Evolutionary conservation across 2,113 vertebrate species (phyloP).

Genomic region (Hippocampus abdominalis): DNA sequence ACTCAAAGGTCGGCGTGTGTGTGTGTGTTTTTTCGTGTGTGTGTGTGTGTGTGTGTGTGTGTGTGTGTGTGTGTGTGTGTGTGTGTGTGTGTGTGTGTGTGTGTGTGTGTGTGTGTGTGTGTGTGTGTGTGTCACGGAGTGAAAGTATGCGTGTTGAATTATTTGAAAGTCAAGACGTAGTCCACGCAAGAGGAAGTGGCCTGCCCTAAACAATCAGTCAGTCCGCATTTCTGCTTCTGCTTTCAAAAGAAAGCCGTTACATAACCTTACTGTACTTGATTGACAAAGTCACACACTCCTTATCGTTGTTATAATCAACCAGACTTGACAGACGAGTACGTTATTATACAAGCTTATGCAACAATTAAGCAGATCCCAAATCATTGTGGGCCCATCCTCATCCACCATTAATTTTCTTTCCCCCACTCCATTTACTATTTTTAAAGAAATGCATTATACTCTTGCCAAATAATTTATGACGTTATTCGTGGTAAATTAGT

Average conservation of each 20-base stretch:
- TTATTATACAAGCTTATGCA: not conserved
- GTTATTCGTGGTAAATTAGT: too few relatives aligned
- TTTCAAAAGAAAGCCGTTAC: not conserved
- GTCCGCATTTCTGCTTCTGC: not conserved
- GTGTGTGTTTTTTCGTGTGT: too few relatives aligned
- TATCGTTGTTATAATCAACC: not conserved
- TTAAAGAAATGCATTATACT: too few relatives aligned
- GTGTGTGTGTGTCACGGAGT: not conserved
- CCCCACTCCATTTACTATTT: too few relatives aligned
- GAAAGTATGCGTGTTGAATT: slow-evolving; percentile 12
- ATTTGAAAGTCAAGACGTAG: slow-evolving; percentile 17
- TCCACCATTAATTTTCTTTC: too few relatives aligned
- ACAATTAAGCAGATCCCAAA: not conserved
- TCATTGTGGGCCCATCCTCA: not conserved
- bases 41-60: slow-evolving; percentile 12
- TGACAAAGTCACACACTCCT: not conserved
- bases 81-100: slow-evolving; percentile 20
- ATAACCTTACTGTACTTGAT: not conserved
- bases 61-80: not conserved
- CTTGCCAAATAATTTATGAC: too few relatives aligned
- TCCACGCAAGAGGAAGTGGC: slow-evolving; percentile 66
- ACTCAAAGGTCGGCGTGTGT: not conserved
- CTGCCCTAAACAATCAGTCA: not conserved
- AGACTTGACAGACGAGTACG: not conserved
- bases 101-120: not conserved